A percentile compares a stretch with the other conserved stretches of the same genome.
Evolutionary conservation across 2,888 invertebrate species (phyloP).

Genomic region (Drosophila suboccidentalis): DNA sequence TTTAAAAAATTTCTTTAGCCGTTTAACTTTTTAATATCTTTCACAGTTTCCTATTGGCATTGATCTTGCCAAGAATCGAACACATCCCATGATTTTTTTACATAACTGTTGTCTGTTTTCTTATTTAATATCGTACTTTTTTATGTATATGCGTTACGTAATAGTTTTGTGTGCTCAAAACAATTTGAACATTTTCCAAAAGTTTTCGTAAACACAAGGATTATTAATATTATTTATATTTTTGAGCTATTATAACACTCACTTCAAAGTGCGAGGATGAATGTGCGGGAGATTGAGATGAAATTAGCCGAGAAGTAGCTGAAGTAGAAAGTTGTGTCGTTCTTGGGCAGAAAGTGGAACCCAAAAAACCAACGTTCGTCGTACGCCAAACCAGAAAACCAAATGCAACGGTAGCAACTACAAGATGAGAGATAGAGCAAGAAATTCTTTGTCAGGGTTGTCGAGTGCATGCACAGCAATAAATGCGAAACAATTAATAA

Average conservation of each 20-base stretch:
- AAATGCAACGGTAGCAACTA: slow-evolving; percentile 67
- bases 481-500: not conserved
- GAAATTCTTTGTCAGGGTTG: slow-evolving; percentile 47
- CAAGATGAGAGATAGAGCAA: slow-evolving; percentile 31
- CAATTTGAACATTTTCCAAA: slow-evolving; percentile 28
- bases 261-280: slow-evolving; percentile 62
- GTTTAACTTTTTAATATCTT: not conserved
- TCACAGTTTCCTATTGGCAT: slow-evolving; percentile 13
- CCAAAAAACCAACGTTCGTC: slow-evolving; percentile 76
- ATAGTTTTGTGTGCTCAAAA: slow-evolving; percentile 28
- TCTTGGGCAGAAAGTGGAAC: slow-evolving; percentile 56
- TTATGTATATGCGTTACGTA: slow-evolving; percentile 59
- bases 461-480: not conserved
- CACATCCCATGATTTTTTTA: slow-evolving; percentile 59
- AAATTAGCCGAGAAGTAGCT: slow-evolving; percentile 56
- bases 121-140: slow-evolving; percentile 30
- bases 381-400: slow-evolving; percentile 79
- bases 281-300: slow-evolving; percentile 35
- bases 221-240: not conserved
- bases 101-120: slow-evolving; percentile 62
- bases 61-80: slow-evolving; percentile 41
- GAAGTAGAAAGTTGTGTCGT: slow-evolving; percentile 46
- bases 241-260: slow-evolving; percentile 39
- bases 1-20: not conserved
- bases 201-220: slow-evolving; percentile 27